Base-by-base conservation (phyloP, 2,888 invertebrate species). In the Pammene fasciana region DNA sequence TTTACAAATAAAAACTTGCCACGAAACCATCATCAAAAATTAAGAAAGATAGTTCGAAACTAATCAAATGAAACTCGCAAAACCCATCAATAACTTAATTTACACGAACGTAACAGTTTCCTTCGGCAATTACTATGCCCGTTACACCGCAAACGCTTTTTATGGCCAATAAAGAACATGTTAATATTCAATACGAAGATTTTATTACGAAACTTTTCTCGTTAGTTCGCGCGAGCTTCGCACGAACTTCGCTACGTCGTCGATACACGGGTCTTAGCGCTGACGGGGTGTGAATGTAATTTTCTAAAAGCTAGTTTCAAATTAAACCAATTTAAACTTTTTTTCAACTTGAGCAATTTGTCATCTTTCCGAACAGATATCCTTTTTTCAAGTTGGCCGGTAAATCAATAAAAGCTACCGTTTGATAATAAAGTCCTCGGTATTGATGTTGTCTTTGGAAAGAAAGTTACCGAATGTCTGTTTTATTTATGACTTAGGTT, bases 131-230 rank as follows among this genome's bases (percentile, higher is more conserved):
- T 83, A 85, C 81, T 81, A 84, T 80, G 77, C 74, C 74, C 79
- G 79, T 86, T 82, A 85, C 78, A 77, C 79, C 75, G 73, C 75
- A 71, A 65, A 68, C 50, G 68, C 68, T 79, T 83, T 86, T 87
- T 85, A 88, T 82, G 81, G 78, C 79, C 85, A 80, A 86, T 87
- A 86, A 86, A 84, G 81, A 80, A 82, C 85, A 83, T 86, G 86
- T 87, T 88, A 88, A 87, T 88, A 88, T 88, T 88, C 88, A 88
- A 88, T 88, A 85, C 84, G 83, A 82, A 81, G 81, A 86, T 88
- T 87, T 87, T 87, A 88, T 88, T 87, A 83, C 83, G 74, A 81
- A 88, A 88, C 79, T 88, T 88, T 86, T 85, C 87, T 87, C 85
- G 85, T 87, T 87, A 87, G 83, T 84, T 82, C 74, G 57, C 59